Conservation (phyloP, 2,113 vertebrate genomes). For the Theristicus caerulescens region DNA sequence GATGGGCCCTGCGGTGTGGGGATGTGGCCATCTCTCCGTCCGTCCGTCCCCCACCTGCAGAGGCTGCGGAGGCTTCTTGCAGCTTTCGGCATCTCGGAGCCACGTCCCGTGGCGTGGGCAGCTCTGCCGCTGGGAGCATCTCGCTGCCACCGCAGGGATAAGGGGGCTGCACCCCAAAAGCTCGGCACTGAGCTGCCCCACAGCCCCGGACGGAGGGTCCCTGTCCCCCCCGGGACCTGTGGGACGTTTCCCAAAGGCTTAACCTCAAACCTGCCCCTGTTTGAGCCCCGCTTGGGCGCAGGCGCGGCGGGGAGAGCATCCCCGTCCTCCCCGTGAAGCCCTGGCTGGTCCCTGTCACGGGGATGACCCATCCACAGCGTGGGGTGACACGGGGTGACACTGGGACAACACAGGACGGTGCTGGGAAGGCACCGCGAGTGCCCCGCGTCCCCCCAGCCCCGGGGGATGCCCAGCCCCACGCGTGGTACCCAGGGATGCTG, state of each 20-base stretch:
- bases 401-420: background rate
- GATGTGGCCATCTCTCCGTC: accelerated
- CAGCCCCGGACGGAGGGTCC: background rate
- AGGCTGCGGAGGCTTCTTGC: background rate
- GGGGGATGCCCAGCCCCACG: background rate
- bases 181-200: background rate
- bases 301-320: no score
- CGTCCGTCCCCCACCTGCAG: background rate
- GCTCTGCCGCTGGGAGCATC: background rate
- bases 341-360: background rate
- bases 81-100: background rate
- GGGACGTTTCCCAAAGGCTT: background rate
- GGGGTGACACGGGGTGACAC: background rate
- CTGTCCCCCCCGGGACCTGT: no score
- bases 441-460: background rate
- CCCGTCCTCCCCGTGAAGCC: background rate
- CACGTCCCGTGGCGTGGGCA: accelerated
- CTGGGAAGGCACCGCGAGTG: accelerated
- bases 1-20: background rate
- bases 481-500: background rate
- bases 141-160: background rate
- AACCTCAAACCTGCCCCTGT: background rate
- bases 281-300: background rate
- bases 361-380: no score
- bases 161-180: background rate